Base-by-base conservation (phyloP, 2,113 vertebrate species). In the Zapornia atra region DNA sequence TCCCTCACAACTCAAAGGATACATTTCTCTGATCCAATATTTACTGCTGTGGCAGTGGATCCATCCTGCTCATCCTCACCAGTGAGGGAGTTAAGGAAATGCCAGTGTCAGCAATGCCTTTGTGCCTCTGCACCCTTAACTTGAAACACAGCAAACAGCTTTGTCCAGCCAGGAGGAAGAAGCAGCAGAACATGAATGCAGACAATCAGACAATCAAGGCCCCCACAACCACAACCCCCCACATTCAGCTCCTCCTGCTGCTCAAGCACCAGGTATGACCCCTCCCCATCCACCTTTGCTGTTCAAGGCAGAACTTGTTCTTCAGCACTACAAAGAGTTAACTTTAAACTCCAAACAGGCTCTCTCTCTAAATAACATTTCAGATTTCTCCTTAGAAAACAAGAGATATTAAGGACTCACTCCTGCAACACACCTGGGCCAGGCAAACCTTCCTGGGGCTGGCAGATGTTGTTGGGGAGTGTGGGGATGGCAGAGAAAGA, bases 81-180 rank as follows among this genome's bases (percentile, higher is more conserved):
- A 66, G 98, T 98, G 90, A 91, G 56, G 50, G 76, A 36, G 64
- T 98, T 98, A 98, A 98, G 98, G 98, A 97, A 97, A 86, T 8
- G 7, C 0, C 5, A 59, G 46, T 17, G 57, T 46, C 28, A 33
- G 31, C 17, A 19, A 48, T 3, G 44, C 60, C 22, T 28, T 8
- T 24, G 22, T 63, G 77, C 63, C 59, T 65, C 44, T 51, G 4
- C 50, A 50, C 82, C 16, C 28, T 11, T 13, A 8, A 24, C 70
- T 76, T 61, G 29, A 24, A 70, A 57, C 60, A 42, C 0, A 1
- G 18, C 60, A 29, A 48, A 5, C 22, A 17, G 9, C 29, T 29
- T n/a, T 9, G 14, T 15, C 60, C 38, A 81, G 60, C 10, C 51
- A 63, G 5, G 1, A 64, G 18, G 46, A 34, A 77, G 46, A 34